Percentiles rank a stretch among this genome's conserved stretches.
phyloP scores from a whole-genome alignment of 2,888 invertebrate species.

The Mycalesis mineus region DNA sequence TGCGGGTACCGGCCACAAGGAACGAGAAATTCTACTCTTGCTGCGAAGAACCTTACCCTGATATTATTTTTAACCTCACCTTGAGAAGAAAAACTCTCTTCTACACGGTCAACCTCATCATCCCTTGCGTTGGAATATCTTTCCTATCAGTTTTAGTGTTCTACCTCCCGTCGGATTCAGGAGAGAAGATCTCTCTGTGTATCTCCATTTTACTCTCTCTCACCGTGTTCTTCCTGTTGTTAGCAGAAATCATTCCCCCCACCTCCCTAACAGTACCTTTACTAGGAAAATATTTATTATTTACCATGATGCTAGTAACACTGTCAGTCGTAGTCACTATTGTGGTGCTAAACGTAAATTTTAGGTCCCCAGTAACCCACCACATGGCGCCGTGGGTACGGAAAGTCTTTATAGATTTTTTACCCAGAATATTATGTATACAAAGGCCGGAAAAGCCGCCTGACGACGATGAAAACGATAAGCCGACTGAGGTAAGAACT shows the following conservation, averaged over 20 bases:
- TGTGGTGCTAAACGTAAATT: conserved; percentile 95
- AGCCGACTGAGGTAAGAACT: conserved; percentile 71
- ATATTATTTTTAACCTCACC: conserved; percentile 98
- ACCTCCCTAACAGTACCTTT: conserved; percentile 95
- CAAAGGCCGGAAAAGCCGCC: conserved; percentile 90
- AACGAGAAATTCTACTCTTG: conserved; percentile 97
- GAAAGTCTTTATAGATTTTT: conserved; percentile 88
- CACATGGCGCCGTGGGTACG: conserved; percentile 95
- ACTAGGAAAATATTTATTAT: conserved; percentile 93
- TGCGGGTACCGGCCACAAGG: conserved; percentile 92
- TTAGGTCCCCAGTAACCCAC: conserved; percentile 93
- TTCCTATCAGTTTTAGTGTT: conserved; percentile 98
- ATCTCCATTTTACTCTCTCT: conserved; percentile 95
- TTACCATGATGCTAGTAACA: conserved; percentile 96
- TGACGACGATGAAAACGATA: conserved; percentile 78
- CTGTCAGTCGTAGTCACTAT: conserved; percentile 95
- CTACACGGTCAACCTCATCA: conserved; percentile 98
- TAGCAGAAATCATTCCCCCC: conserved; percentile 96
- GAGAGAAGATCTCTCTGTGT: conserved; percentile 98
- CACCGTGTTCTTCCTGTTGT: conserved; percentile 94
- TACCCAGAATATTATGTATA: conserved; percentile 92
- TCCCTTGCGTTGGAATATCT: conserved; percentile 97
- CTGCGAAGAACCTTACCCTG: conserved; percentile 97
- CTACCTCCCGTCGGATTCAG: conserved; percentile 97
- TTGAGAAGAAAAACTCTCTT: conserved; percentile 96